Conservation (phyloP, 35 echinoderm and acorn worm species). For the Heliocidaris tuberculata region DNA sequence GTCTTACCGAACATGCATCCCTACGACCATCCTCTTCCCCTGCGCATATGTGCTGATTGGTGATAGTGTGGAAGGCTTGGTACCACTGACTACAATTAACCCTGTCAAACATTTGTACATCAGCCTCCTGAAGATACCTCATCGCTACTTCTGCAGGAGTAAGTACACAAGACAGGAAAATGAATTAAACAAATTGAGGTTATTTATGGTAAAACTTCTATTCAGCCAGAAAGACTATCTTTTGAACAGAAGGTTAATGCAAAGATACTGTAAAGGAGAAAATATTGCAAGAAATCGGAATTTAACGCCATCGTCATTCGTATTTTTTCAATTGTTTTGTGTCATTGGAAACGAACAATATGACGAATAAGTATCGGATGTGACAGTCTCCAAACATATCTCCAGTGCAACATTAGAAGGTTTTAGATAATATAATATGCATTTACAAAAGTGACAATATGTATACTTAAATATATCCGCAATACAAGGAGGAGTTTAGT, state of each 20-base stretch:
- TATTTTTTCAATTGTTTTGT: background rate
- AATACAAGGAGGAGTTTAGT: too few relatives aligned
- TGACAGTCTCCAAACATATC: too few relatives aligned
- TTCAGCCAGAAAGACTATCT: background rate
- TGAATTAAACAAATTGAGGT: too few relatives aligned
- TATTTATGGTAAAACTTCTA: too few relatives aligned
- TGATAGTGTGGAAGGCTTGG: background rate
- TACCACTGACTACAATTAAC: conserved; percentile 27
- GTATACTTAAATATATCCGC: too few relatives aligned
- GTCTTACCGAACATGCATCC: conserved; percentile 38
- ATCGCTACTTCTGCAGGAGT: background rate
- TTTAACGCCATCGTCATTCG: background rate
- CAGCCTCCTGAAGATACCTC: background rate
- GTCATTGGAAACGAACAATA: too few relatives aligned
- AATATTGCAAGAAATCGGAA: background rate
- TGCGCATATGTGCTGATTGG: background rate
- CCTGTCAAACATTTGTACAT: background rate
- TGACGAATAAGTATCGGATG: too few relatives aligned
- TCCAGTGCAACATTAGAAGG: too few relatives aligned
- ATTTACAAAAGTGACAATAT: too few relatives aligned
- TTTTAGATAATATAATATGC: too few relatives aligned
- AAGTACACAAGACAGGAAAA: background rate
- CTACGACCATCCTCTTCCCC: conserved; percentile 4
- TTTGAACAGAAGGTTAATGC: background rate
- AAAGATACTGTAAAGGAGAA: background rate